Conservation (phyloP, 2,888 invertebrate species). For the Troides helena region DNA sequence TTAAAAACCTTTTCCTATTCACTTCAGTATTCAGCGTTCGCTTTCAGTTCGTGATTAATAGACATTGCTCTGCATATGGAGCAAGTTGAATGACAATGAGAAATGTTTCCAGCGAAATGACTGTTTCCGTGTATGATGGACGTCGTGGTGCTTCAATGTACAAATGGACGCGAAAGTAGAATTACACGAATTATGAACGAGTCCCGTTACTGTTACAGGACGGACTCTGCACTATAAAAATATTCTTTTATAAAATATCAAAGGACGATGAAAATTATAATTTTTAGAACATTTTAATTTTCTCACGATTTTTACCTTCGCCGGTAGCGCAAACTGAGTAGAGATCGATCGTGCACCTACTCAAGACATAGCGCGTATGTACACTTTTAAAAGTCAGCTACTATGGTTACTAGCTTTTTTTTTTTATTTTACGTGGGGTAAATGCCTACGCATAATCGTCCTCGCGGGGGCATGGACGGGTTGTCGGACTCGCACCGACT, state of each 20-base stretch:
- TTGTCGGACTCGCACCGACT: no score
- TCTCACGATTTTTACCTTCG: no score
- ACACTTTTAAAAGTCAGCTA: no score
- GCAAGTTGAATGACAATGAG: slow-evolving; percentile 8
- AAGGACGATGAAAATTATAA: no score
- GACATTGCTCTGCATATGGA: slow-evolving; percentile 29
- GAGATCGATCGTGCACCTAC: no score
- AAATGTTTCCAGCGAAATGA: slow-evolving; percentile 6
- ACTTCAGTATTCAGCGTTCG: slow-evolving; percentile 14
- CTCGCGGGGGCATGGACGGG: no score
- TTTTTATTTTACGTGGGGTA: no score
- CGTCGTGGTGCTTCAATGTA: slow-evolving; percentile 1
- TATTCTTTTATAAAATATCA: neutral
- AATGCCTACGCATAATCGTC: no score
- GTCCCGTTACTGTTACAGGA: neutral
- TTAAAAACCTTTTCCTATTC: slow-evolving; percentile 16
- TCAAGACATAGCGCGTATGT: no score
- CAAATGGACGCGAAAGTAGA: slow-evolving; percentile 1
- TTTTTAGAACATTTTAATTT: no score
- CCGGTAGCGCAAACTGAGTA: no score
- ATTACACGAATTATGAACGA: slow-evolving; percentile 2
- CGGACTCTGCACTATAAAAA: neutral
- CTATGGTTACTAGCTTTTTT: no score
- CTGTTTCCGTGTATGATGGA: slow-evolving; percentile 4
- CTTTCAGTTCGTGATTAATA: slow-evolving; percentile 24